These are phyloP conservation scores for Noctua janthe DNA, from an alignment of 2,888 invertebrate species.

Conservation along the genomic window DNA sequence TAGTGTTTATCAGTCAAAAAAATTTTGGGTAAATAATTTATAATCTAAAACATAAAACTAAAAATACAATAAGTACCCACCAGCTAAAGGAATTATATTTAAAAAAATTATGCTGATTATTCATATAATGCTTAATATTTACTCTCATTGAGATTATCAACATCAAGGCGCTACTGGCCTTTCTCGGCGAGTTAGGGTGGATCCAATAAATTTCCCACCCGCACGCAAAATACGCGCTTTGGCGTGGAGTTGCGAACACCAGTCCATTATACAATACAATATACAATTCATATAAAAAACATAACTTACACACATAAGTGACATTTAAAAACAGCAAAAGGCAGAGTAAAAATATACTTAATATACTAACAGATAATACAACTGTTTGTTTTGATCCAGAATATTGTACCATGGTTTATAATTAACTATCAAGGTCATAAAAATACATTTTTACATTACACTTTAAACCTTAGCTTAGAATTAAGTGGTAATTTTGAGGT, in stretches of 20 bases:
- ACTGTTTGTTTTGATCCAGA: slow-evolving; percentile 16
- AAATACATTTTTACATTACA: slow-evolving; percentile 3
- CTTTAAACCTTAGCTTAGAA: slow-evolving; percentile 17
- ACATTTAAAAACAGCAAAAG: slow-evolving; percentile 4
- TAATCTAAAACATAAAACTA: slow-evolving; percentile 34
- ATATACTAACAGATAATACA: slow-evolving; percentile 4
- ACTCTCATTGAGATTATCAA: no score
- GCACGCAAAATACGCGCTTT: no score
- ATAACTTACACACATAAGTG: background rate
- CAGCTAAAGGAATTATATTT: background rate
- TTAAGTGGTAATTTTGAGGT: slow-evolving; percentile 42
- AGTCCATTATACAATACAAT: no score
- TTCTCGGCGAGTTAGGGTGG: no score
- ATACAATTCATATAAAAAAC: background rate
- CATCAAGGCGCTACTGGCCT: no score
- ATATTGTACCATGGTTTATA: slow-evolving; percentile 26
- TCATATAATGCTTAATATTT: no score
- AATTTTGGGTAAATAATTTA: slow-evolving; percentile 1
- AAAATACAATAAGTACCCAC: slow-evolving; percentile 37
- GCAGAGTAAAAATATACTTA: slow-evolving; percentile 3
- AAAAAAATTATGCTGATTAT: background rate
- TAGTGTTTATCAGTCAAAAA: slow-evolving; percentile 35
- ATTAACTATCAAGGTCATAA: background rate
- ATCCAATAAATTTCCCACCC: no score
- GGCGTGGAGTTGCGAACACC: no score